Evolutionary conservation across 1,140 invertebrate species (phyloP).

Genomic region (Piezodorus guildinii): DNA sequence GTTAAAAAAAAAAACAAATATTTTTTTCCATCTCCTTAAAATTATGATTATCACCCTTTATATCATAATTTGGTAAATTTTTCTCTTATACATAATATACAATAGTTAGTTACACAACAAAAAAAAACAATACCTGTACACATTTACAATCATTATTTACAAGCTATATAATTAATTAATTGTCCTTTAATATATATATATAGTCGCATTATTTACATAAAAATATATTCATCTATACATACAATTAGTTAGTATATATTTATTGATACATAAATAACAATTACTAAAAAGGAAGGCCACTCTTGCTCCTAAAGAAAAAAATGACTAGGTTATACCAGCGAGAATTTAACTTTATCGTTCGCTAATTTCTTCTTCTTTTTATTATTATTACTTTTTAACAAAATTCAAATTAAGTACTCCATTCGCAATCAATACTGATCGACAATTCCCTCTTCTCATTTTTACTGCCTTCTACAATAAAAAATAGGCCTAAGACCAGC

Average conservation of each 20-base stretch:
- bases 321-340: constrained; percentile 5
- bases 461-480: background rate
- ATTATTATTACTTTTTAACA: background rate
- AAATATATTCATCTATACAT: constrained; percentile 5
- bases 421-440: background rate
- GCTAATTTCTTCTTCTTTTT: background rate
- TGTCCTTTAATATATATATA: too few species aligned
- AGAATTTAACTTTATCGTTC: background rate
- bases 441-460: background rate
- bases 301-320: background rate
- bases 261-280: background rate
- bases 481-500: background rate
- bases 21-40: background rate
- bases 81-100: background rate
- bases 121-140: background rate
- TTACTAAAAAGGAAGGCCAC: background rate
- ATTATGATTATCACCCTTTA: background rate
- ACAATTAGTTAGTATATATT: constrained; percentile 2
- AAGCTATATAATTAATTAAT: background rate
- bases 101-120: background rate
- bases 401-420: constrained; percentile 1
- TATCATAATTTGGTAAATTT: background rate
- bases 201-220: background rate
- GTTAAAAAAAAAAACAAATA: background rate
- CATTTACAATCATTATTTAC: constrained; percentile 5